These are phyloP conservation scores for Thomomys bottae DNA, from an alignment of 2,113 vertebrate genomes.

Conservation along the genomic window DNA sequence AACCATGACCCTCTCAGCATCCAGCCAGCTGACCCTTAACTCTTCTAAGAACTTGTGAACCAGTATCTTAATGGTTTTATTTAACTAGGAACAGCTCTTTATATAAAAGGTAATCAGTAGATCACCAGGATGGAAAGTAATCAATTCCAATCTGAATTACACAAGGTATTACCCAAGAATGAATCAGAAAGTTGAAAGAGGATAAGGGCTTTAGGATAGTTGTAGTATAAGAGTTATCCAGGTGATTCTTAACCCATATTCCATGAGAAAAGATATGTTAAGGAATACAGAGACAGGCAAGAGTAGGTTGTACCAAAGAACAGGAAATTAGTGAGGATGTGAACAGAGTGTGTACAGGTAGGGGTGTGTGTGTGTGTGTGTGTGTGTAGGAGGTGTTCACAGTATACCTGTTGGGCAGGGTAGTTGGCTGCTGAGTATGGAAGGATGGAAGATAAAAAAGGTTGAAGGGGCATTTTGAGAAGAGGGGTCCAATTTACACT, in stretches of 20 bases:
- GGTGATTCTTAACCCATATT: not conserved
- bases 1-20: too few relatives aligned
- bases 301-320: not conserved
- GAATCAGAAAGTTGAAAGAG: not conserved
- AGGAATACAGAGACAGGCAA: not conserved
- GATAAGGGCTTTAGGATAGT: not conserved
- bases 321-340: not conserved
- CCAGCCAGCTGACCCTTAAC: not conserved
- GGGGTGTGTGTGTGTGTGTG: not conserved
- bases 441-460: slow-evolving; percentile 58
- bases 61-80: slow-evolving; percentile 1
- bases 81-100: not conserved
- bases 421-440: slow-evolving; percentile 53
- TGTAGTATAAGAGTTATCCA: not conserved
- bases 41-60: not conserved
- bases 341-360: rapidly evolving
- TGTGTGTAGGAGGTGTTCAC: not conserved
- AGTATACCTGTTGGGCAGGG: not conserved
- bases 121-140: not conserved
- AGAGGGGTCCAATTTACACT: slow-evolving; percentile 82
- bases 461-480: slow-evolving; percentile 82
- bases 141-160: not conserved
- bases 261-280: not conserved
- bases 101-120: slow-evolving; percentile 2
- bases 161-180: not conserved